Evolutionary conservation across 1,140 invertebrate species (phyloP).

Genomic region (Hylyphantes graminicola): DNA sequence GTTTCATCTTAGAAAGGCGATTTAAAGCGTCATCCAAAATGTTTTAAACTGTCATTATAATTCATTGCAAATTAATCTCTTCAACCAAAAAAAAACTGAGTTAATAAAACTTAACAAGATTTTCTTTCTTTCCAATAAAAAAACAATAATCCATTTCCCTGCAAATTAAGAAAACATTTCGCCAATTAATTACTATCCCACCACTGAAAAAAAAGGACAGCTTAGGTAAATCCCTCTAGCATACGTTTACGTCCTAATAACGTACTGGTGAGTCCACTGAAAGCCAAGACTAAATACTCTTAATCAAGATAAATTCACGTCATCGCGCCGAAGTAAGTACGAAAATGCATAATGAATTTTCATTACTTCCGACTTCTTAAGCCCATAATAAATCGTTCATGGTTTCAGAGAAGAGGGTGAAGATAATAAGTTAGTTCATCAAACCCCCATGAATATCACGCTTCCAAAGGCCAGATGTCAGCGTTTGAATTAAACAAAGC

Average conservation of each 20-base stretch:
- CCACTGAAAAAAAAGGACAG: too few relatives aligned
- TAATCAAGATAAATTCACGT: slow-evolving; percentile 35
- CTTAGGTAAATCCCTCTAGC: too few relatives aligned
- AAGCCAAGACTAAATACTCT: not conserved
- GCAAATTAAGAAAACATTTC: too few relatives aligned
- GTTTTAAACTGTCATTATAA: too few relatives aligned
- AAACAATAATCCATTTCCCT: too few relatives aligned
- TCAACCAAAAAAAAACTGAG: too few relatives aligned
- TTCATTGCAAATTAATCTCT: too few relatives aligned
- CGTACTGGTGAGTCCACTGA: not conserved
- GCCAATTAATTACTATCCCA: too few relatives aligned
- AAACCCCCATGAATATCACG: not conserved
- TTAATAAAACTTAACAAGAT: too few relatives aligned
- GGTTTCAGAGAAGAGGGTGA: not conserved
- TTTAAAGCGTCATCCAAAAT: too few relatives aligned
- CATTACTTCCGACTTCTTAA: slow-evolving; percentile 43
- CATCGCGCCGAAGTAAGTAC: not conserved
- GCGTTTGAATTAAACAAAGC: not conserved
- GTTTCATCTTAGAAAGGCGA: too few relatives aligned
- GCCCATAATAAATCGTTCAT: slow-evolving; percentile 17
- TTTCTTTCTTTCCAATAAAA: too few relatives aligned
- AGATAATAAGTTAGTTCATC: slow-evolving; percentile 19
- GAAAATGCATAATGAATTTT: slow-evolving; percentile 37
- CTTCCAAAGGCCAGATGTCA: not conserved
- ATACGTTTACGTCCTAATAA: not conserved